A percentile compares a stretch with the other conserved stretches of the same genome.
Conservation (phyloP, 2,888 invertebrate species). For the Zelleria hepariella region DNA sequence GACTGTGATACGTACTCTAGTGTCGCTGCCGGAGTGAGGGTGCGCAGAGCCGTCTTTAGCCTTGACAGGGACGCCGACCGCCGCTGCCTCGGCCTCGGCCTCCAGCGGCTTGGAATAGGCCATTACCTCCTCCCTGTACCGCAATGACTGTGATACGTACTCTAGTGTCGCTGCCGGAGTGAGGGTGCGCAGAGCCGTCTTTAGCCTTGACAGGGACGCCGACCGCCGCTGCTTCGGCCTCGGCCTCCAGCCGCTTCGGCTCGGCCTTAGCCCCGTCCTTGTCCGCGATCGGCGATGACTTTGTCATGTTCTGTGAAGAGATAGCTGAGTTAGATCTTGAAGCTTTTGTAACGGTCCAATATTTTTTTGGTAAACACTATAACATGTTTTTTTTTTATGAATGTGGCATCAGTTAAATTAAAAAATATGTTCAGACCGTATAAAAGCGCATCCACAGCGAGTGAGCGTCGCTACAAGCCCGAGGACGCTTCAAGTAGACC, state of each 20-base stretch:
- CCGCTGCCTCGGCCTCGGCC: constrained; percentile 17
- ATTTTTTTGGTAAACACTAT: no score
- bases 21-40: constrained; percentile 75
- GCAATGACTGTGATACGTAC: constrained; percentile 24
- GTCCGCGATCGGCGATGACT: constrained; percentile 26
- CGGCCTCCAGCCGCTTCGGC: constrained; percentile 15
- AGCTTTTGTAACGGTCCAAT: background rate
- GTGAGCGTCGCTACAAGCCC: no score
- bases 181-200: constrained; percentile 81
- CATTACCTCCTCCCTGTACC: no score
- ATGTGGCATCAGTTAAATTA: no score
- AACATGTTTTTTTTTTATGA: no score
- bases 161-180: constrained; percentile 72
- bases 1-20: constrained; percentile 34
- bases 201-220: constrained; percentile 65
- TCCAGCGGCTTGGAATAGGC: constrained; percentile 16
- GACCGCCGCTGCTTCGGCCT: constrained; percentile 15
- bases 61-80: constrained; percentile 31
- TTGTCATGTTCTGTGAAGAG: constrained; percentile 47
- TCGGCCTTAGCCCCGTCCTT: constrained; percentile 27
- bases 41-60: constrained; percentile 80
- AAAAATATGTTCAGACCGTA: no score
- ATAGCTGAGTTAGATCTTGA: background rate
- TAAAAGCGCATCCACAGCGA: no score
- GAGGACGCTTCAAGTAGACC: no score